These are phyloP conservation scores for Rhorus exstirpatorius DNA, from an alignment of 2,888 invertebrate genomes.

Conservation along the genomic window DNA sequence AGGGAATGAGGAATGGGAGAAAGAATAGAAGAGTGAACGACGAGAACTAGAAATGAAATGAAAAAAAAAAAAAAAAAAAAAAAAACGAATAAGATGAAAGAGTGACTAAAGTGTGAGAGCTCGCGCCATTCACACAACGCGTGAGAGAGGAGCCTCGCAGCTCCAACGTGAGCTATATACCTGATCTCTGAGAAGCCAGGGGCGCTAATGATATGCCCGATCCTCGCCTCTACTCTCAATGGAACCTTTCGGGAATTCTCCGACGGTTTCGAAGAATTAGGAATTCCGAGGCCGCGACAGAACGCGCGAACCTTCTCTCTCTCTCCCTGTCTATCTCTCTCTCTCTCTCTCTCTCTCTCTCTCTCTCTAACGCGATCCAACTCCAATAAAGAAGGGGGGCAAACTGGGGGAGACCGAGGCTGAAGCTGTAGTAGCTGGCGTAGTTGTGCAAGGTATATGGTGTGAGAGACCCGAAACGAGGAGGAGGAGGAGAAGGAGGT, in stretches of 20 bases:
- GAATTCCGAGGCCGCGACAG: slow-evolving; percentile 84
- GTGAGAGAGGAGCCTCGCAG: slow-evolving; percentile 62
- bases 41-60: slow-evolving; percentile 56
- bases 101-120: slow-evolving; percentile 77
- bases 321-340: slow-evolving; percentile 34
- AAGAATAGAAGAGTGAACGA: slow-evolving; percentile 7
- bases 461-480: slow-evolving; percentile 33
- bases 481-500: neutral
- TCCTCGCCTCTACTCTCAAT: slow-evolving; percentile 78
- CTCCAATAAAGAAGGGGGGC: slow-evolving; percentile 66
- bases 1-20: slow-evolving; percentile 53
- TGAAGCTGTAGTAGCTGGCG: slow-evolving; percentile 29
- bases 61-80: slow-evolving; percentile 59
- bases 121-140: slow-evolving; percentile 81
- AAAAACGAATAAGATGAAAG: slow-evolving; percentile 48
- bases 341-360: slow-evolving; percentile 54
- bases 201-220: slow-evolving; percentile 85
- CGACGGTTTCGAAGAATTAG: slow-evolving; percentile 86
- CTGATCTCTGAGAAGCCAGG: slow-evolving; percentile 77
- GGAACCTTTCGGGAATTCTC: slow-evolving; percentile 86
- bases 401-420: slow-evolving; percentile 16
- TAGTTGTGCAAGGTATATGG: slow-evolving; percentile 22
- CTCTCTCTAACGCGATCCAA: slow-evolving; percentile 52
- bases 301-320: slow-evolving; percentile 47
- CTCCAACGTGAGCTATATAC: slow-evolving; percentile 70